phyloP scores from a whole-genome alignment of 2,888 invertebrate genomes.

The Cynaeus angustus region DNA sequence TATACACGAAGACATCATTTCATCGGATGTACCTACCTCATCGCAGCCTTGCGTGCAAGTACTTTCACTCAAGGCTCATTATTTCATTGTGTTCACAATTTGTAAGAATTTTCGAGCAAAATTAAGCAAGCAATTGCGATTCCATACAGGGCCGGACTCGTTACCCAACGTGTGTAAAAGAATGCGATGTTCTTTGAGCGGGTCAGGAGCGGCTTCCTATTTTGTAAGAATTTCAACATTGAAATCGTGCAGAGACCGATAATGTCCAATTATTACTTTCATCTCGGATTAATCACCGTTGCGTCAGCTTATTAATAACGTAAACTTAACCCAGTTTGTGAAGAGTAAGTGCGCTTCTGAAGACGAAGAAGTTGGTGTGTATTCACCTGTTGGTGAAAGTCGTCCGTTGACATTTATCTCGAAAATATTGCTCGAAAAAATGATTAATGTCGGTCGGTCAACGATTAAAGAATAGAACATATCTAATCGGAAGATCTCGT shows the following conservation, averaged over 20 bases:
- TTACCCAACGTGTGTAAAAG: conserved; percentile 1
- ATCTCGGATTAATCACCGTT: conserved; percentile 1
- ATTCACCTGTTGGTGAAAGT: conserved; percentile 22
- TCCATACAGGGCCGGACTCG: background rate
- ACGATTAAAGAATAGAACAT: conserved; percentile 5
- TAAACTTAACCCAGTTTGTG: conserved; percentile 12
- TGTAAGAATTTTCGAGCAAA: conserved; percentile 1
- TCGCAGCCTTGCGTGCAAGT: conserved; percentile 11
- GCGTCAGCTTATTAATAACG: conserved; percentile 6
- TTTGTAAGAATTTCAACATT: conserved; percentile 1
- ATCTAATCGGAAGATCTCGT: conserved; percentile 11
- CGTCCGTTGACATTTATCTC: conserved; percentile 6
- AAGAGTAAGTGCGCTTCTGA: background rate
- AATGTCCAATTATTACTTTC: conserved; percentile 5
- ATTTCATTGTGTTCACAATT: conserved; percentile 2
- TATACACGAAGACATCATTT: background rate
- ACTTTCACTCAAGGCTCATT: conserved; percentile 20
- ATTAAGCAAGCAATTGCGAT: conserved; percentile 1
- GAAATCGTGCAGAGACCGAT: background rate
- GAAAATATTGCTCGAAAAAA: conserved; percentile 15
- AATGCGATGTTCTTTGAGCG: conserved; percentile 6
- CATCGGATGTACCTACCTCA: background rate
- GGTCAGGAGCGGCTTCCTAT: conserved; percentile 7
- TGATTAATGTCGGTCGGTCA: conserved; percentile 2
- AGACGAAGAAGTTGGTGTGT: background rate